Evolutionary conservation across 1,140 invertebrate genomes (phyloP).

Genomic region (Drosophila pruinosa): DNA sequence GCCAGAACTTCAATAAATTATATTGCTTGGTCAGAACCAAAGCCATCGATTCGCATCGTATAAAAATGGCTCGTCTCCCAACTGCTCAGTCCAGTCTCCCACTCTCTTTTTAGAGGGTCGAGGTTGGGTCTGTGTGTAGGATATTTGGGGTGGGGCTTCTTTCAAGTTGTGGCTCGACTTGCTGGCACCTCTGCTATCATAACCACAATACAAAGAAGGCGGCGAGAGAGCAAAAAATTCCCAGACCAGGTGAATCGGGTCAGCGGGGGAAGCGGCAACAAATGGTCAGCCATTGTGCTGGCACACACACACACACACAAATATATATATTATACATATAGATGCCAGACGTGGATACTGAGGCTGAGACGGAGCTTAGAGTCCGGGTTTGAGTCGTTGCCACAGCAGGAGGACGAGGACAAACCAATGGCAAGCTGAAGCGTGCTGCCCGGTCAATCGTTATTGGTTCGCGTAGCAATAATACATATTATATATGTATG

Average conservation of each 20-base stretch:
- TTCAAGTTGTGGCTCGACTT: slow-evolving; percentile 48
- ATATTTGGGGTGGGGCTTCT: slow-evolving; percentile 24
- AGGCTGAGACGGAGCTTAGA: slow-evolving; percentile 26
- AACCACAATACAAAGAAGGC: slow-evolving; percentile 71
- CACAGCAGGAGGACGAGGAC: slow-evolving; percentile 34
- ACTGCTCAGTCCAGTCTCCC: too few relatives aligned
- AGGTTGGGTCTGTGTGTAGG: neutral
- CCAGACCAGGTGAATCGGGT: slow-evolving; percentile 68
- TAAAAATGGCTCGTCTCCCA: slow-evolving; percentile 29
- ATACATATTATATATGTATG: slow-evolving; percentile 74
- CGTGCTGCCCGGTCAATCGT: slow-evolving; percentile 74
- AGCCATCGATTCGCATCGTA: slow-evolving; percentile 17
- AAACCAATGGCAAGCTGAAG: slow-evolving; percentile 74
- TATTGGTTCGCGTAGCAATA: slow-evolving; percentile 81
- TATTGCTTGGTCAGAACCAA: slow-evolving; percentile 51
- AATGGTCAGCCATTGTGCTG: slow-evolving; percentile 28
- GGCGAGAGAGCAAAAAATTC: slow-evolving; percentile 22
- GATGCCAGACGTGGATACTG: neutral
- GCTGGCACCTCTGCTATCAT: slow-evolving; percentile 72
- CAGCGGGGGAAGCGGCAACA: slow-evolving; percentile 31
- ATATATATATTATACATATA: neutral
- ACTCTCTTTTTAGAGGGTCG: neutral
- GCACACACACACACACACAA: slow-evolving; percentile 15
- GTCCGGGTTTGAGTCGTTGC: slow-evolving; percentile 19
- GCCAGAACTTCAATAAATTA: slow-evolving; percentile 79